Conservation (phyloP, 2,797 vertebrate species). For the Epinephelus awoara region DNA sequence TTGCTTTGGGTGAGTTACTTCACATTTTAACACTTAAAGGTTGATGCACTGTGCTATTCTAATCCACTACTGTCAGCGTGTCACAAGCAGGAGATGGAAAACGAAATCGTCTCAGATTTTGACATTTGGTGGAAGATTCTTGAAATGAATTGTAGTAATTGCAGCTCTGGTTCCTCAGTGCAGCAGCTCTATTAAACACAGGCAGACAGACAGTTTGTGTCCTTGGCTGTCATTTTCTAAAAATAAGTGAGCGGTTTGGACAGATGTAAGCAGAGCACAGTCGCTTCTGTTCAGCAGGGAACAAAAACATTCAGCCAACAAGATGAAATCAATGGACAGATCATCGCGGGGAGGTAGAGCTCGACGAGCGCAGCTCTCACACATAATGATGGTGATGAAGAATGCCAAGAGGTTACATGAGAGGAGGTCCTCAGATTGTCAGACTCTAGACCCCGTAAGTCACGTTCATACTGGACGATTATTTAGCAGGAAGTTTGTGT, state of each 20-base stretch:
- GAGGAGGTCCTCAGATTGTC: too few relatives aligned
- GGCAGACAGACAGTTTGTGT: not conserved
- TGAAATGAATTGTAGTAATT: not conserved
- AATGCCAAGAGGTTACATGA: too few relatives aligned
- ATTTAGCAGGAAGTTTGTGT: too few relatives aligned
- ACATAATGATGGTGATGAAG: too few relatives aligned
- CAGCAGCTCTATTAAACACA: not conserved
- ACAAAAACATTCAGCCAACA: too few relatives aligned
- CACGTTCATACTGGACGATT: too few relatives aligned
- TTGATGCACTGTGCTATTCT: not conserved
- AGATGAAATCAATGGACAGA: too few relatives aligned
- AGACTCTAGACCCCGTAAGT: too few relatives aligned
- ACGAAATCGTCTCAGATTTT: not conserved
- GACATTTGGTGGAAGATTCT: not conserved
- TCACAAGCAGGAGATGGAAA: not conserved
- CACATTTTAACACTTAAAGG: not conserved
- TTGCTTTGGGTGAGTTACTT: not conserved
- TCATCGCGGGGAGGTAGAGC: too few relatives aligned
- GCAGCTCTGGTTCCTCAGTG: not conserved
- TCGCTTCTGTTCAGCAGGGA: not conserved
- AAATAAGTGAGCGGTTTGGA: not conserved
- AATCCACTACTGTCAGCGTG: not conserved
- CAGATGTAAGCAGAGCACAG: not conserved
- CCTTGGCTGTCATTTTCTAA: slow-evolving; percentile 1
- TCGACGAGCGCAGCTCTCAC: too few relatives aligned